A percentile compares a stretch with the other conserved stretches of the same genome.
phyloP scores from a whole-genome alignment of 2,888 invertebrate species.

The Eupithecia pulchellata region DNA sequence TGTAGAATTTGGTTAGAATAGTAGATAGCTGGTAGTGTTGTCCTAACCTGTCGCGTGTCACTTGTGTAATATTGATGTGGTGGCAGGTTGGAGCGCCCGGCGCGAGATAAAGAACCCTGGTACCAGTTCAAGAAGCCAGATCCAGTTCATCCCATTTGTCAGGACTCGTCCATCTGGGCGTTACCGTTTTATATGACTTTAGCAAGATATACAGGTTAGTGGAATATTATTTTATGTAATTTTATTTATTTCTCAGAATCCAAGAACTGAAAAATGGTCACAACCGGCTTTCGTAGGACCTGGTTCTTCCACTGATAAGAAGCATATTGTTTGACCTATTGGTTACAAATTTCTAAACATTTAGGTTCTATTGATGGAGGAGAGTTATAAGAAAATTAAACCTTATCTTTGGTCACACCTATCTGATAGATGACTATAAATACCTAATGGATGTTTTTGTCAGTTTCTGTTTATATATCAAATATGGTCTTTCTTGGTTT shows the following conservation, averaged over 20 bases:
- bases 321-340: not conserved
- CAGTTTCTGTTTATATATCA: not conserved
- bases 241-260: not conserved
- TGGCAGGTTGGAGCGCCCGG: conserved; percentile 79
- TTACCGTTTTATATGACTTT: conserved; percentile 98
- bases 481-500: too few species aligned
- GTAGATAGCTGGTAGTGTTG: conserved; percentile 50
- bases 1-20: conserved; percentile 70
- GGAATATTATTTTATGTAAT: conserved; percentile 29
- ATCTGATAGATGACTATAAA: not conserved
- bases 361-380: not conserved
- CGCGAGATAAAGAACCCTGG: conserved; percentile 73
- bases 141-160: conserved; percentile 83
- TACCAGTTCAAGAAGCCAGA: conserved; percentile 71
- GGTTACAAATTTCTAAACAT: not conserved
- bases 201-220: conserved; percentile 96
- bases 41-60: conserved; percentile 49
- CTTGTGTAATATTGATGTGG: conserved; percentile 55
- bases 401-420: not conserved
- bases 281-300: not conserved
- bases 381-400: not conserved
- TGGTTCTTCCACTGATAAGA: not conserved
- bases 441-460: not conserved
- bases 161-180: conserved; percentile 93
- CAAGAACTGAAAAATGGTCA: not conserved